Base-by-base conservation (phyloP, 2,888 invertebrate species). In the Leptura quadrifasciata region DNA sequence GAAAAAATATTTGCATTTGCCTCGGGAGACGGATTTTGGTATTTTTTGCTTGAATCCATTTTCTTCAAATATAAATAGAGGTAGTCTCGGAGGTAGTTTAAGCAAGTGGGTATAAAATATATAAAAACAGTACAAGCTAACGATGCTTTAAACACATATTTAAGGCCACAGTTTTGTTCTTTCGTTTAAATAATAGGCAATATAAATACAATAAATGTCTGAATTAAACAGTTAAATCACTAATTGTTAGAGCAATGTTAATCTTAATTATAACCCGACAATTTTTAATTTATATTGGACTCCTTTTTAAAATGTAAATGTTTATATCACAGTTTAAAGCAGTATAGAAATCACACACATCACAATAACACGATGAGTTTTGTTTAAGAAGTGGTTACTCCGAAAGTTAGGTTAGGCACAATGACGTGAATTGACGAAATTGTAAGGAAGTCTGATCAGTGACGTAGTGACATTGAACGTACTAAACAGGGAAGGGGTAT, bases 21-120 rank as follows among this genome's bases (percentile, higher is more conserved):
- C 82, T 91, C 90, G 0, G 93, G 93, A 87, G 92, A 93, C 75
- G 91, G 91, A 82, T 92, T 91, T 72, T 91, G 90, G 77, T 92
- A 88, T 82, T 91, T 91, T 78, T 91, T 91, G 85, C 91, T 92
- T 70, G 91, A 91, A 85, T 93, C 93, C 93, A 93, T 93, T 61
- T 61, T 52, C 8, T 10, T 21, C n/a, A 39, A 15, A 6, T 20
- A 18, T 39, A 20, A 6, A n/a, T n/a, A n/a, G n/a, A n/a, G n/a
- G n/a, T n/a, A n/a, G n/a, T n/a, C n/a, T n/a, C n/a, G n/a, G n/a
- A 18, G 18, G 39, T 10, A 63, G 39, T 47, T 47, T 47, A 47
- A n/a, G 47, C n/a, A 47, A 15, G n/a, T 47, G 17, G n/a, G 47
- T 47, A 47, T 1, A 47, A 47, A 47, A 47, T 47, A 15, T 47